A percentile compares a stretch with the other conserved stretches of the same genome.
Evolutionary conservation across 1,140 invertebrate species (phyloP).

Genomic region (Lamellibrachia luymesi): DNA sequence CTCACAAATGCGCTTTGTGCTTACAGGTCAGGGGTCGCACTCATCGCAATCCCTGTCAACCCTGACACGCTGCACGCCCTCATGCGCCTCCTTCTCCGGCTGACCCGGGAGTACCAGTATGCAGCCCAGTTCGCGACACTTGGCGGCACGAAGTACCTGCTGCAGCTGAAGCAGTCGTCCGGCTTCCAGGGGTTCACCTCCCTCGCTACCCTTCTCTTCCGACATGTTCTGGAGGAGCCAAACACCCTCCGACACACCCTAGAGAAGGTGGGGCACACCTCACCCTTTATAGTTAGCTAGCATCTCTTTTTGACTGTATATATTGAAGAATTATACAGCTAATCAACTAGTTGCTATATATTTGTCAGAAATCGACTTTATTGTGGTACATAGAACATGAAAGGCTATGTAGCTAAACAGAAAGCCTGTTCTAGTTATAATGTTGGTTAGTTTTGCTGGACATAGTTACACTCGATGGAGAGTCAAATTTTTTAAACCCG

Average conservation of each 20-base stretch:
- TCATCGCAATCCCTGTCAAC: slow-evolving; percentile 72
- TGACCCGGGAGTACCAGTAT: slow-evolving; percentile 75
- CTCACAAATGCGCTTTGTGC: not conserved
- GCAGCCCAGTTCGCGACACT: slow-evolving; percentile 74
- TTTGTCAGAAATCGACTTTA: no score
- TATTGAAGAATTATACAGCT: no score
- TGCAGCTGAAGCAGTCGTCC: slow-evolving; percentile 71
- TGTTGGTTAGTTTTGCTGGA: no score
- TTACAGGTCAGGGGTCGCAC: slow-evolving; percentile 66
- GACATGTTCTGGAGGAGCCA: slow-evolving; percentile 82
- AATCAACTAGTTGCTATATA: no score
- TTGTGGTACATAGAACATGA: no score
- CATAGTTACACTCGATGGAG: no score
- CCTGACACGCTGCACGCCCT: slow-evolving; percentile 77
- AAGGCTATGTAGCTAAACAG: no score
- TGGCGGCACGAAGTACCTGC: slow-evolving; percentile 72
- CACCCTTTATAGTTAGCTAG: not conserved
- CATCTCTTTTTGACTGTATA: not conserved
- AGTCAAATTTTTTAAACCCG: no score
- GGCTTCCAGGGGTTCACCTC: slow-evolving; percentile 77
- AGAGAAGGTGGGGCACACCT: slow-evolving; percentile 65
- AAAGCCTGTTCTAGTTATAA: not conserved
- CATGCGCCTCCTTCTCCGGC: slow-evolving; percentile 73
- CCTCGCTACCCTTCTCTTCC: slow-evolving; percentile 76
- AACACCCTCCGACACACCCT: slow-evolving; percentile 74